A percentile compares a stretch with the other conserved stretches of the same genome.
Conservation (phyloP, 2,888 invertebrate species). For the Drosophila hawaiiensis region DNA sequence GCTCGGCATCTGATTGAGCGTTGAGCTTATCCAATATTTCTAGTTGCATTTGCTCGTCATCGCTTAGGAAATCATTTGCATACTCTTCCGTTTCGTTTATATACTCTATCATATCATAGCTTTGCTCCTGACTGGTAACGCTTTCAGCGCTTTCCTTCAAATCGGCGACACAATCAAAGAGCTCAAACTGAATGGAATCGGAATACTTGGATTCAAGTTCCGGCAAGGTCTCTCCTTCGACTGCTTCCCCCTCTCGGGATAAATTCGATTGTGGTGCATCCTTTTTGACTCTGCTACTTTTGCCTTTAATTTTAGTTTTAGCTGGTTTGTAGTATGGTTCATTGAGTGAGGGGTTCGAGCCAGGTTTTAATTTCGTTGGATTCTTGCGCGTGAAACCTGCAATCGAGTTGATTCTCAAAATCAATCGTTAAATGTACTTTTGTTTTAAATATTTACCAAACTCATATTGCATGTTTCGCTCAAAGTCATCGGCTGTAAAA, state of each 20-base stretch:
- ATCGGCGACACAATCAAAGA: slow-evolving; percentile 1
- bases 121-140: slow-evolving; percentile 2
- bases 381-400: slow-evolving; percentile 57
- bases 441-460: slow-evolving; percentile 35
- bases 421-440: background rate
- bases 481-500: slow-evolving; percentile 57
- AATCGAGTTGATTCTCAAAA: background rate
- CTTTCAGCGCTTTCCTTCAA: slow-evolving; percentile 8
- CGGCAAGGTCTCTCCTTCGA: background rate
- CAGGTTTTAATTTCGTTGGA: slow-evolving; percentile 57
- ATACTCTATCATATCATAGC: slow-evolving; percentile 37
- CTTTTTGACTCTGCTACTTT: background rate
- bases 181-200: background rate
- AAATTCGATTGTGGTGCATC: background rate
- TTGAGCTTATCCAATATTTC: slow-evolving; percentile 35
- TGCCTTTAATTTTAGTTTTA: background rate
- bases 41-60: slow-evolving; percentile 19
- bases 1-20: slow-evolving; percentile 23
- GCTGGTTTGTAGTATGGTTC: slow-evolving; percentile 11
- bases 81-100: slow-evolving; percentile 17
- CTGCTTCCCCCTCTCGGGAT: background rate
- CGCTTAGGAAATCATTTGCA: background rate
- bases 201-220: background rate
- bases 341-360: slow-evolving; percentile 46
- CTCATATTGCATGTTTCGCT: slow-evolving; percentile 65